Conservation (phyloP, 2,888 invertebrate species). For the Pristionchus japonicus region DNA sequence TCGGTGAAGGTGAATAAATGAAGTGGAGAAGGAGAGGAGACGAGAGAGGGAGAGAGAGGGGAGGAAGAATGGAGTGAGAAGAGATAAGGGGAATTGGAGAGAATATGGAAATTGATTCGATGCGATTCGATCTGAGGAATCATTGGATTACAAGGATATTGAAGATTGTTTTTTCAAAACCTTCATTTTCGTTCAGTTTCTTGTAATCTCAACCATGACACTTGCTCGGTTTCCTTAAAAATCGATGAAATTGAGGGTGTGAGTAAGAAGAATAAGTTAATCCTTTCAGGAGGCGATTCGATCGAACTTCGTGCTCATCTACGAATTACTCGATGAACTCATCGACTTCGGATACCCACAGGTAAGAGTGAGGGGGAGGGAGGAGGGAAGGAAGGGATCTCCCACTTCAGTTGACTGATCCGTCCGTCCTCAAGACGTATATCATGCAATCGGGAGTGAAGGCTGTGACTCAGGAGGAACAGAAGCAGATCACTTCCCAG, state of each 20-base stretch:
- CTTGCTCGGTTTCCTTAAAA: too few relatives aligned
- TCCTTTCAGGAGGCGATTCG: constrained; percentile 89
- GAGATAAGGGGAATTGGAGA: background rate
- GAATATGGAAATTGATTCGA: background rate
- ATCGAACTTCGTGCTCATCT: constrained; percentile 99
- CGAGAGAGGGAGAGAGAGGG: too few relatives aligned
- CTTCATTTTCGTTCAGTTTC: too few relatives aligned
- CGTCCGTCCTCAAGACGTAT: constrained; percentile 99
- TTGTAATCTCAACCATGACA: too few relatives aligned
- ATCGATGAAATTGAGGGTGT: too few relatives aligned
- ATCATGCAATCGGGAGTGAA: constrained; percentile 97
- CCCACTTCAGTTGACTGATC: constrained; percentile 99
- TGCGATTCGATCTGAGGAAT: background rate
- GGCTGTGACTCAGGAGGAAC: constrained; percentile 90
- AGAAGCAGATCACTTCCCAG: constrained; percentile 96
- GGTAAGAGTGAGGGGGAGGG: background rate
- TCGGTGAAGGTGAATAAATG: background rate
- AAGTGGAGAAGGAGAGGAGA: constrained; percentile 11
- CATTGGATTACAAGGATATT: background rate
- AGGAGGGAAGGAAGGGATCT: background rate
- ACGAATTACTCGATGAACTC: constrained; percentile 90
- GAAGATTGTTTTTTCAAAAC: too few relatives aligned
- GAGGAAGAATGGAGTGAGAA: background rate
- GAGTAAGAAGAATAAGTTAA: background rate
- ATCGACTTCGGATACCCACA: constrained; percentile 71